Evolutionary conservation across 1,140 invertebrate species (phyloP).

Genomic region (Drosophila nebulosa): DNA sequence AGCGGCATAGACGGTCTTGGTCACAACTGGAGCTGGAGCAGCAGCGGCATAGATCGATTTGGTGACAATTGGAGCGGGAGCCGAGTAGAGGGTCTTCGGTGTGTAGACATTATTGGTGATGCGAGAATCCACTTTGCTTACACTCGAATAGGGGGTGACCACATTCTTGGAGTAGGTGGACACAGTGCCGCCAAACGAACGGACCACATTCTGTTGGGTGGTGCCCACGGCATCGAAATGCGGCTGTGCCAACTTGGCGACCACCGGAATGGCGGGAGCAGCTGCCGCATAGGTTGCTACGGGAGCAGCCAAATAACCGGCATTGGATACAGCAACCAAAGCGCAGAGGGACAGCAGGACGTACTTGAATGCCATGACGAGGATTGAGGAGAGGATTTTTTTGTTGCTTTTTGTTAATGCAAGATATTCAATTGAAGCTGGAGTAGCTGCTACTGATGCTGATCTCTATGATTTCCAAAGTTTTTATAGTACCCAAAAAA

Average conservation of each 20-base stretch:
- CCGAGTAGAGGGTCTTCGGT: conserved; percentile 74
- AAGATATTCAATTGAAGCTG: conserved; percentile 35
- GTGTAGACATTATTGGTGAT: conserved; percentile 83
- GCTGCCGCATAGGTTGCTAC: conserved; percentile 55
- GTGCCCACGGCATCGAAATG: conserved; percentile 82
- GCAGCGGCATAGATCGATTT: conserved; percentile 72
- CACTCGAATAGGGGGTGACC: conserved; percentile 85
- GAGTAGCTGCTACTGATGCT: conserved; percentile 58
- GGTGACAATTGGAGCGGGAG: conserved; percentile 47
- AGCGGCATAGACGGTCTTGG: conserved; percentile 82
- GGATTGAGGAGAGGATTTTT: neutral
- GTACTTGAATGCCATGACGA: conserved; percentile 79
- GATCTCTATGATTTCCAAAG: conserved; percentile 11
- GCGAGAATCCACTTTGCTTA: conserved; percentile 84
- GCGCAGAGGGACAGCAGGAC: conserved; percentile 80
- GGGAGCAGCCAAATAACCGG: conserved; percentile 70
- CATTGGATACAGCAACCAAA: conserved; percentile 80
- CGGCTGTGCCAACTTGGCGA: conserved; percentile 80
- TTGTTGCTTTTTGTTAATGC: too few species aligned
- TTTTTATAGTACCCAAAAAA: conserved; percentile 56
- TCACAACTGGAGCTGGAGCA: conserved; percentile 56
- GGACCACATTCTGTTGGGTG: conserved; percentile 83
- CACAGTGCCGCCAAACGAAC: conserved; percentile 83
- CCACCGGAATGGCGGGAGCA: conserved; percentile 60
- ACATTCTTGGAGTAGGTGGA: conserved; percentile 85